Percentiles rank a stretch among this genome's conserved stretches.
Conservation (phyloP, 2,888 invertebrate species). For the Volucella zonaria region DNA sequence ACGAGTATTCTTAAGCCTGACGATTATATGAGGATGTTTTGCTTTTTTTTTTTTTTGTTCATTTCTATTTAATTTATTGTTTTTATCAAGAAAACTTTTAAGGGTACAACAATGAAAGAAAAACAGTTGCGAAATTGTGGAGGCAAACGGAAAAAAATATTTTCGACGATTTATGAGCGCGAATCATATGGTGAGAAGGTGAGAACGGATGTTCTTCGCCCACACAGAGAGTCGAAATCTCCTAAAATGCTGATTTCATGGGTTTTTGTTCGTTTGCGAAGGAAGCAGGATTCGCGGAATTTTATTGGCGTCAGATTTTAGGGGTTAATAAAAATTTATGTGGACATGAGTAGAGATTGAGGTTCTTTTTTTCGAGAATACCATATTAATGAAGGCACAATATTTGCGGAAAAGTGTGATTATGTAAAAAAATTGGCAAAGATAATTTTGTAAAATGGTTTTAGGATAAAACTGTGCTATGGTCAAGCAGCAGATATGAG, state of each 20-base stretch:
- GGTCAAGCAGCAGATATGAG: no score
- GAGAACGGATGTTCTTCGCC: background rate
- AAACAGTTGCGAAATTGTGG: background rate
- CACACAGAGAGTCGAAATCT: background rate
- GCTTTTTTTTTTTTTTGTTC: background rate
- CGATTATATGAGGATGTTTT: background rate
- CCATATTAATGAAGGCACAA: no score
- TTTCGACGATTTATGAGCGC: background rate
- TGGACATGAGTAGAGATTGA: background rate
- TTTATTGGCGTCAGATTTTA: conserved; percentile 12
- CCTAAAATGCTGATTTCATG: conserved; percentile 11
- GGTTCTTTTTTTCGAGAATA: background rate
- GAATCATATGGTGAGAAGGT: background rate
- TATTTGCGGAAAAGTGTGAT: background rate
- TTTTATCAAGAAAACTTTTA: conserved; percentile 1
- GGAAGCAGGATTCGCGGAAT: background rate
- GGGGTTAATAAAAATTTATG: conserved; percentile 15
- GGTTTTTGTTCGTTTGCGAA: background rate
- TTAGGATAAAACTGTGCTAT: no score
- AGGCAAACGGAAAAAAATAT: background rate
- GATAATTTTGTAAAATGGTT: no score
- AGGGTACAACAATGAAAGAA: background rate
- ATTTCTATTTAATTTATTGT: conserved; percentile 4
- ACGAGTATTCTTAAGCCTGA: background rate
- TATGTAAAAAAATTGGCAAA: background rate